Percentiles rank a stretch among this genome's conserved stretches.
Conservation (phyloP, 2,888 invertebrate genomes). For the Conistra vaccinii region DNA sequence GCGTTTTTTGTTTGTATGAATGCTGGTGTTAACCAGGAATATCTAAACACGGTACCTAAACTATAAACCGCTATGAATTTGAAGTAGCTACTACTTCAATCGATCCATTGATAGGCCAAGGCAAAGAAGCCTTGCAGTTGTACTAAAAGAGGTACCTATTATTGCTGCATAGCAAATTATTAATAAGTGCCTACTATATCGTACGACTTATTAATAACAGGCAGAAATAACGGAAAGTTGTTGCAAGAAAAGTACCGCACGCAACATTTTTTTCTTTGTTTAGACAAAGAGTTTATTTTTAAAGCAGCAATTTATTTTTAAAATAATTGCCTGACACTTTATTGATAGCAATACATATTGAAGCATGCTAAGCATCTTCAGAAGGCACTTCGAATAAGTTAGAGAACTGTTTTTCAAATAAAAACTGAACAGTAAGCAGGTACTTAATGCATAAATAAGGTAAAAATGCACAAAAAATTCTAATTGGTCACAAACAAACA, state of each 20-base stretch:
- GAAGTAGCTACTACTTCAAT: constrained; percentile 48
- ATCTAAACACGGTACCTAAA: neutral
- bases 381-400: constrained; percentile 51
- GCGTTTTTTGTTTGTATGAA: neutral
- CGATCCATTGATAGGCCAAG: constrained; percentile 61
- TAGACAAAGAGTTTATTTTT: neutral
- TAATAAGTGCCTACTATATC: constrained; percentile 27
- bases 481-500: constrained; percentile 1
- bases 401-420: neutral
- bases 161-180: constrained; percentile 20
- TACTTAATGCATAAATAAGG: neutral
- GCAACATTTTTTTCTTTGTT: neutral
- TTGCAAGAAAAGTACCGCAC: constrained; percentile 1
- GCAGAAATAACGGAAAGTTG: neutral
- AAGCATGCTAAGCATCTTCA: constrained; percentile 36
- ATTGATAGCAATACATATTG: constrained; percentile 6
- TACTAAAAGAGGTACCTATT: constrained; percentile 27
- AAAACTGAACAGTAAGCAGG: neutral
- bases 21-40: neutral
- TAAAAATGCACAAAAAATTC: neutral
- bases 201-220: constrained; percentile 2
- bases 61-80: constrained; percentile 1
- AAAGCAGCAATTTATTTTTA: constrained; percentile 10
- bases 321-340: constrained; percentile 13
- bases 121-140: constrained; percentile 54